Base-by-base conservation (phyloP, 2,113 vertebrate species). In the Anthoscopus minutus region DNA sequence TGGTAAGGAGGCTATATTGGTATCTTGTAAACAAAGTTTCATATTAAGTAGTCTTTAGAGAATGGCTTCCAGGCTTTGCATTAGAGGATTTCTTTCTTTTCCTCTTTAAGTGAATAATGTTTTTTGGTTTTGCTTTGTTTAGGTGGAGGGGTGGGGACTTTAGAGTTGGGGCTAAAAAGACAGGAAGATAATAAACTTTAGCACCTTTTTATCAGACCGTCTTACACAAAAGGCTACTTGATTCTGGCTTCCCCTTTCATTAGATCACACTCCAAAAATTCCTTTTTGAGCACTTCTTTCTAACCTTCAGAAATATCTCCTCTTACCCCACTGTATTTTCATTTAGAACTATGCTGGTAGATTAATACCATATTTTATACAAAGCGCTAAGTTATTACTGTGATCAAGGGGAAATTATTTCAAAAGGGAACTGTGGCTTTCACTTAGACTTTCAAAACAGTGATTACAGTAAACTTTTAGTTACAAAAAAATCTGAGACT, bases 11-110 rank as follows among this genome's bases (percentile, higher is more conserved):
- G 35, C 84, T 93, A 86, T 95, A 92, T 96, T 96, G 92, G 81
- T 91, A 8, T 79, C 92, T 93, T 88, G 78, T 91, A 97, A 96
- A 95, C 93, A 96, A 95, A 94, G 88, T 96, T 96, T 97, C 86
- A 51, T 90, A 96, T 96, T 95, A 95, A 95, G 84, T 86, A 86
- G 82, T 89, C 96, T 96, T 97, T 71, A 71, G 67, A 95, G 92
- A 94, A 96, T 95, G 94, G 94, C 88, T 95, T 93, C 86, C 89
- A 95, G 89, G 61, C 91, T 90, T 81, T 86, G 89, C 86, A 56
- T 91, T 86, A 88, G 47, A 81, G 77, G 35, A 50, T 69, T 90
- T 86, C 54, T 24, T 21, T 38, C 40, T 35, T 37, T 18, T 8
- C 27, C 35, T 77, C 28, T 91, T 80, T 57, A 87, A 94, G 71